Conservation (phyloP, 2,888 invertebrate genomes). For the Aethes cnicana region DNA sequence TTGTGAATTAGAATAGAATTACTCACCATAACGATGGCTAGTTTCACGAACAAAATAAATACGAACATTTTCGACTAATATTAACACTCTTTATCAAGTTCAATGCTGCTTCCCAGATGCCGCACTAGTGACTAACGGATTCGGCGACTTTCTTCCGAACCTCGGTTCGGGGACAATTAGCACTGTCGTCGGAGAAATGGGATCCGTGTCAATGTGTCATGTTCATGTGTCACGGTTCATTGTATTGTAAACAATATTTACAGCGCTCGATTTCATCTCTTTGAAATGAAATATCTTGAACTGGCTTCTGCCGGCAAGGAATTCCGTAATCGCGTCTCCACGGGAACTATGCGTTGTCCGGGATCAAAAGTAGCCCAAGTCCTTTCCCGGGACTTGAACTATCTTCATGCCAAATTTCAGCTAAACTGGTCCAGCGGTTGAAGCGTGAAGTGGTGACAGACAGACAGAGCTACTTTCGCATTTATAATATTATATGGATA, state of each 20-base stretch:
- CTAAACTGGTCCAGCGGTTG: too few species aligned
- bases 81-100: conserved; percentile 18
- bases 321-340: too few species aligned
- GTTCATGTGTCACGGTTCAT: conserved; percentile 51
- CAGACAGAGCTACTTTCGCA: too few species aligned
- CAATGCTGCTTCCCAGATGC: conserved; percentile 40
- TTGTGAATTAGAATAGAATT: neutral
- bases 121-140: conserved; percentile 64
- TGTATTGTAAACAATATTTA: conserved; percentile 42
- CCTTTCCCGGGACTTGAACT: too few species aligned
- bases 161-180: conserved; percentile 58
- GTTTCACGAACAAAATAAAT: conserved; percentile 8
- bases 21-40: conserved; percentile 19
- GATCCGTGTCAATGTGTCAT: conserved; percentile 53
- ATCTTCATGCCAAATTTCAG: too few species aligned
- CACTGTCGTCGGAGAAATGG: conserved; percentile 63
- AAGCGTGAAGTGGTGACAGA: too few species aligned
- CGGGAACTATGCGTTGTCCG: too few species aligned
- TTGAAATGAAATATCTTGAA: neutral
- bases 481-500: too few species aligned
- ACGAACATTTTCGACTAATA: conserved; percentile 5
- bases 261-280: neutral
- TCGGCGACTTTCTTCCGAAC: conserved; percentile 52
- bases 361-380: too few species aligned
- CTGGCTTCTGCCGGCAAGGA: too few species aligned